phyloP scores from a whole-genome alignment of 2,888 invertebrate genomes.

The Mythimna albipuncta region DNA sequence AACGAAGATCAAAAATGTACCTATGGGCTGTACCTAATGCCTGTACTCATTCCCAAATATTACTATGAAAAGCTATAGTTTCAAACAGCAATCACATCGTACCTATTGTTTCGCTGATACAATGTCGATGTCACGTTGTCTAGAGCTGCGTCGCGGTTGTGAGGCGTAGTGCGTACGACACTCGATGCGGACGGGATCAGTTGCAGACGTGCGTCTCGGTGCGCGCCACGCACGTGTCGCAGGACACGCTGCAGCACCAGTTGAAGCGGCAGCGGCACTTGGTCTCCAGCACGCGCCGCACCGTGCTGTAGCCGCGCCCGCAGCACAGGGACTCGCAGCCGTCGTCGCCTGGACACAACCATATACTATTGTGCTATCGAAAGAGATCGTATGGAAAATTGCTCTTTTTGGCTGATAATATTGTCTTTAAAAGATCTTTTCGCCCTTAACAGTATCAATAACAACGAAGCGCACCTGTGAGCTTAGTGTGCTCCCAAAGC shows the following conservation, averaged over 20 bases:
- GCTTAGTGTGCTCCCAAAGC: too few relatives aligned
- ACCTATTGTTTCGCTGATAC: not conserved
- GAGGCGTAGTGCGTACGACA: too few relatives aligned
- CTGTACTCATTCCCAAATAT: too few relatives aligned
- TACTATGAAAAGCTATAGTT: too few relatives aligned
- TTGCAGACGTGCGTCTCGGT: slow-evolving; percentile 92
- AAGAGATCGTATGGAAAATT: too few relatives aligned
- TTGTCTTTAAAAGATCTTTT: too few relatives aligned
- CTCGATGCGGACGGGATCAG: slow-evolving; percentile 51
- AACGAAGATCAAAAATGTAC: not conserved
- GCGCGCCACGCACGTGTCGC: slow-evolving; percentile 95
- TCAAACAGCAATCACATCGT: not conserved
- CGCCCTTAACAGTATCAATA: too few relatives aligned
- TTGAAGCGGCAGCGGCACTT: slow-evolving; percentile 98
- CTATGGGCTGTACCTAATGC: not conserved
- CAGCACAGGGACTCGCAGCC: slow-evolving; percentile 97
- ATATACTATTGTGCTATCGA: not conserved
- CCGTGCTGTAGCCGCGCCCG: slow-evolving; percentile 97
- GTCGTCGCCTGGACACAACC: slow-evolving; percentile 91
- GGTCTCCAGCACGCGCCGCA: slow-evolving; percentile 94
- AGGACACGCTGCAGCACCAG: slow-evolving; percentile 98
- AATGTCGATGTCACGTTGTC: not conserved
- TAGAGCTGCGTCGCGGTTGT: too few relatives aligned
- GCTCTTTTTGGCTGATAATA: too few relatives aligned
- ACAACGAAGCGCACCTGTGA: too few relatives aligned